Base-by-base conservation (phyloP, 2,797 vertebrate species). In the Cirrhinus mrigala region DNA sequence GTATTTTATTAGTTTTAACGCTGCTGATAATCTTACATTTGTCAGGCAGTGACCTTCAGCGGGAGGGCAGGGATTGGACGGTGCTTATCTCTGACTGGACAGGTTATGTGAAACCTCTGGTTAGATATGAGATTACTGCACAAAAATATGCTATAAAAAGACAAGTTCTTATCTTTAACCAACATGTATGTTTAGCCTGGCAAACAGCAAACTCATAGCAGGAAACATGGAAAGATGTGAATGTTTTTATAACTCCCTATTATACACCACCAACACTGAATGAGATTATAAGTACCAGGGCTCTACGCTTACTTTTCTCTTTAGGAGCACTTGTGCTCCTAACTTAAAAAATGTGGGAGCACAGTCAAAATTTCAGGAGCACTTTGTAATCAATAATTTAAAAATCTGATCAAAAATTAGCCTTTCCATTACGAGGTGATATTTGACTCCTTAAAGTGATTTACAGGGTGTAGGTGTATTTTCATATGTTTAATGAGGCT, bases 91-190 rank as follows among this genome's bases (percentile, higher is more conserved):
- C 22, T 84, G 77, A 87, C 24, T 33, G 46, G 70, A 81, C 54
- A 84, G 44, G 48, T 79, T 79, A 64, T 87, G 56, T 74, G 78
- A 85, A 60, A 79, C 52, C 75, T 20, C 75, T 66, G 68, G 56
- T 64, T 69, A 82, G 79, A 82, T 76, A 86, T 76, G 54, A 81
- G 85, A 82, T 73, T 62, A 64, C 10, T 24, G 69, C 20, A 37
- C 4, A 22, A 77, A 77, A 78, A 33, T 77, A 50, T 68, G 14
- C 50, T 3, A 15, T 24, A 46, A 77, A 27, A 82, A 74, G 68
- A 80, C 76, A 52, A 40, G 27, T 80, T 85, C 44, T 85, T 80
- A 85, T 85, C 78, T 85, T 82, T 69, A 78, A 78, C 60, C 44
- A 78, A 78, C 62, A 86, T 76, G 50, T 40, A 82, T 77, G 50